Conservation (phyloP, 2,113 vertebrate genomes). For the Terrapene triunguis region DNA sequence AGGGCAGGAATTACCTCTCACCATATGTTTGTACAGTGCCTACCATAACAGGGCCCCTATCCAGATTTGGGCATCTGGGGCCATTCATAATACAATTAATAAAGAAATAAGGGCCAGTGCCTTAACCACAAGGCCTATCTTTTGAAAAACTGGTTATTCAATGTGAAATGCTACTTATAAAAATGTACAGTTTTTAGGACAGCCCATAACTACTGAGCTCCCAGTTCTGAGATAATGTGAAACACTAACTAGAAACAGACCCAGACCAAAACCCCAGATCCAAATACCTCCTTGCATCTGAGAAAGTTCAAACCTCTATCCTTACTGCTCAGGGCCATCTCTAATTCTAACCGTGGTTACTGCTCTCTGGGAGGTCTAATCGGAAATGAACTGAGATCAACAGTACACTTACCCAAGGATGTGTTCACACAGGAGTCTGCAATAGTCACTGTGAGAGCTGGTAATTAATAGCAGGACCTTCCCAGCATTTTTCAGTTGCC, state of each 20-base stretch:
- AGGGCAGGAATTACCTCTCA: neutral
- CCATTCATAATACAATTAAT: neutral
- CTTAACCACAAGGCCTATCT: neutral
- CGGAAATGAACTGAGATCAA: neutral
- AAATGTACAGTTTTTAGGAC: neutral
- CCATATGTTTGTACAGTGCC: neutral
- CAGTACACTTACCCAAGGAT: slow-evolving; percentile 88
- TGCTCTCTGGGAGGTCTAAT: neutral
- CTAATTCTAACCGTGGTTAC: neutral
- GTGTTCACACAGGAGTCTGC: slow-evolving; percentile 91
- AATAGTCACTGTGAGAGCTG: slow-evolving; percentile 97
- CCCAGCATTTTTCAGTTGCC: slow-evolving; percentile 87
- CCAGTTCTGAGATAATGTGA: neutral
- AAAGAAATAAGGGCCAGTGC: neutral
- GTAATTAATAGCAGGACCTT: slow-evolving; percentile 94
- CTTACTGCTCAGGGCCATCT: neutral
- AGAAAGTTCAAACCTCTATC: neutral
- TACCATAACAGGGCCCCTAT: neutral
- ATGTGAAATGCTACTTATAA: neutral
- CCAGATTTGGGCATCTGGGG: neutral
- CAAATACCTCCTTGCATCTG: neutral
- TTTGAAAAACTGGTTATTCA: neutral
- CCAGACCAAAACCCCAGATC: neutral
- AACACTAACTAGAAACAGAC: neutral
- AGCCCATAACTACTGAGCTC: neutral